These are phyloP conservation scores for Oncorhynchus keta DNA, from an alignment of 2,113 vertebrate genomes.

Conservation along the genomic window DNA sequence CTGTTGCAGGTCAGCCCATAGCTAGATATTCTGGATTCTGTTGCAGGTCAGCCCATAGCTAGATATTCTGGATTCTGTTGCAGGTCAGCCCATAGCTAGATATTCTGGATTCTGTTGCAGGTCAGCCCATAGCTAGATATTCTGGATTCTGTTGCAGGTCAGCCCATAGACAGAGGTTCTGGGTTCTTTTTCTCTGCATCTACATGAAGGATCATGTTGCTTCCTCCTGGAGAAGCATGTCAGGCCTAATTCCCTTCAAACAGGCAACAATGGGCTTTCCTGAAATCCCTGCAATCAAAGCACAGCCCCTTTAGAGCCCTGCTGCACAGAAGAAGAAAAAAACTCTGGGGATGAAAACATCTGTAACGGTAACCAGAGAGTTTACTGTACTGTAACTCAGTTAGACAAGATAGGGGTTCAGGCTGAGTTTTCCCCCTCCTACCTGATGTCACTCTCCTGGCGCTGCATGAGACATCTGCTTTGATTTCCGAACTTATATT, in stretches of 20 bases:
- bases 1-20: no score
- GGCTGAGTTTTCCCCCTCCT: slow-evolving; percentile 12
- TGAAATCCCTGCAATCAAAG: slow-evolving; percentile 77
- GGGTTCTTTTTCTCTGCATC: slow-evolving; percentile 81
- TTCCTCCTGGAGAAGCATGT: slow-evolving; percentile 83
- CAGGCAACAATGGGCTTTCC: slow-evolving; percentile 74
- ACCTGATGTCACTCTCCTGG: slow-evolving; percentile 56
- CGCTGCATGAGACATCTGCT: slow-evolving; percentile 50
- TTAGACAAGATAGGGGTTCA: slow-evolving; percentile 51
- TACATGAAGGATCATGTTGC: slow-evolving; percentile 85
- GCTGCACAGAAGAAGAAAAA: slow-evolving; percentile 51
- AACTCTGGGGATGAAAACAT: slow-evolving; percentile 51
- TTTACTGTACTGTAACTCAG: slow-evolving; percentile 26
- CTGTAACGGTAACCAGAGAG: slow-evolving; percentile 46
- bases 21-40: no score
- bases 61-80: no score
- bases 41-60: no score
- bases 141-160: no score
- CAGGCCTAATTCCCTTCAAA: slow-evolving; percentile 88
- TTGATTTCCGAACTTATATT: slow-evolving; percentile 69
- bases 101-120: no score
- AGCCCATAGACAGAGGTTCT: slow-evolving; percentile 70
- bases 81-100: no score
- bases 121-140: no score
- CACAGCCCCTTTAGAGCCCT: slow-evolving; percentile 69